Evolutionary conservation across 2,888 invertebrate species (phyloP), one percentile per base, ranked within the genome.

Genomic region (Leptogaster cylindrica): DNA sequence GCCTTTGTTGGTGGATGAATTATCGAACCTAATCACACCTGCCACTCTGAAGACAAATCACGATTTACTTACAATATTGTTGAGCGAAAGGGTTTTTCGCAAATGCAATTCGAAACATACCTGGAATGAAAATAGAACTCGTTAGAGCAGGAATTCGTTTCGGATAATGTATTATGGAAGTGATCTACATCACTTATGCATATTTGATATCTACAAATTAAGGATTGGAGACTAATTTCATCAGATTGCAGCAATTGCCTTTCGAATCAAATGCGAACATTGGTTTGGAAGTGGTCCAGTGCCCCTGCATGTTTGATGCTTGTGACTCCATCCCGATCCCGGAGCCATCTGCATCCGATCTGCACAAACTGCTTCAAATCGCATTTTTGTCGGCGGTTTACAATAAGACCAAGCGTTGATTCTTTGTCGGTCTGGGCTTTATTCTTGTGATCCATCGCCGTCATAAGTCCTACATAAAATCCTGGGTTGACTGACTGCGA

Each of bases 341-440:
- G 16, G 14, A 16, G 16, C 20, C 16, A 20, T n/a, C 12, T 33
- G 55, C 12, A 25, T n/a, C 20, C 23, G 36, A 55, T 55, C 36
- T 23, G 36, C 39, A 23, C 23, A 55, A 36, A 36, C 36, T 39
- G 31, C 55, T 55, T 18, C 20, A 55, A 55, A 55, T 55, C 36
- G 36, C 55, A 39, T 36, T 55, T n/a, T 55, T 55, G 55, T 55
- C 55, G 55, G 55, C 39, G 12, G 39, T 36, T 39, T 23, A 8
- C 55, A 20, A 31, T 16, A 55, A 31, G 20, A n/a, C 36, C 31
- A 16, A 36, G 33, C 23, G 31, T 18, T 16, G 14, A 55, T 55
- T 20, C 33, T 55, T 55, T 55, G 55, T 55, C 55, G 55, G 25
- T 39, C 12, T 31, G 12, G 7, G 8, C 55, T 55, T 33, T 55